Conservation (phyloP, 2,113 vertebrate genomes). For the Campylorhamphus procurvoides region DNA sequence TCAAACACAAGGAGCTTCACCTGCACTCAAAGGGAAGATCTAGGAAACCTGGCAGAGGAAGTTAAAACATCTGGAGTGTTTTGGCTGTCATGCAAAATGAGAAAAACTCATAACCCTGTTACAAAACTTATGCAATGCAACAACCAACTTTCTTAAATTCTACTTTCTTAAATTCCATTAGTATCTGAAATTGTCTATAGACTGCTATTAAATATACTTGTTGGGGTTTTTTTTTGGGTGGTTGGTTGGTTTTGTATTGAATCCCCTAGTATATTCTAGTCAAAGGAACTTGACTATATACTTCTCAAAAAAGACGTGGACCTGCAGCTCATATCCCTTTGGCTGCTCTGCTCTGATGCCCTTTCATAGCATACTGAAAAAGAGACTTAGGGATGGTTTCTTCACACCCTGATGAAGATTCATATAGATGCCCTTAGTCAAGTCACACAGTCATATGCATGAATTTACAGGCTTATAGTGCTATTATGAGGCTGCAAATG, state of each 20-base stretch:
- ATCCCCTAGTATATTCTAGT: background rate
- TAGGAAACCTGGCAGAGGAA: background rate
- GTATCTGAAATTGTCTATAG: background rate
- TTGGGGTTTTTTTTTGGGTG: background rate
- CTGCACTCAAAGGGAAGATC: fast-evolving
- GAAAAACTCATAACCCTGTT: background rate
- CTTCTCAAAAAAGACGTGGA: background rate
- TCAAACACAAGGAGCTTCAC: background rate
- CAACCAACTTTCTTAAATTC: background rate
- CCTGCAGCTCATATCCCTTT: background rate
- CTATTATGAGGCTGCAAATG: background rate
- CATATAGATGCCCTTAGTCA: background rate
- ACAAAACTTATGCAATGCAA: background rate
- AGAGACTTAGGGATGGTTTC: background rate
- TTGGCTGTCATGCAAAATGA: background rate
- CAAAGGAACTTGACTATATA: background rate
- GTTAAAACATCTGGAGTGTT: background rate
- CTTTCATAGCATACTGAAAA: background rate
- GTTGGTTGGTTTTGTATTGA: background rate
- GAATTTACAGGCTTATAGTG: background rate
- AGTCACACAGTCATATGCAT: background rate
- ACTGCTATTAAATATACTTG: background rate
- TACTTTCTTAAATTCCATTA: background rate
- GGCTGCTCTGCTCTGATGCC: background rate
- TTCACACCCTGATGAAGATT: background rate